Base-by-base conservation (phyloP, 1,140 invertebrate genomes). In the Lepidurus apus region DNA sequence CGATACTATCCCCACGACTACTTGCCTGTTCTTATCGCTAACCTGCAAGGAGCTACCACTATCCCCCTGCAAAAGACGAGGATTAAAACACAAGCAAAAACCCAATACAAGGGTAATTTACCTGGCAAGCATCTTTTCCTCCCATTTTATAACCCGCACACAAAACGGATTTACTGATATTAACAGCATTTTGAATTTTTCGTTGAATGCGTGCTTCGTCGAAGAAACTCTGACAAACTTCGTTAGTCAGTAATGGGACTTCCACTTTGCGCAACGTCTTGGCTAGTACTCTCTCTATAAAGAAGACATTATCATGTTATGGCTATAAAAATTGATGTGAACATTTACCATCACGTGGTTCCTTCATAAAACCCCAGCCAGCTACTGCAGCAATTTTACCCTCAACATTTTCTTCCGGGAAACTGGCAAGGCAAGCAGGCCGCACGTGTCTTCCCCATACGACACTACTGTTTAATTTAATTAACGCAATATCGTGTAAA, bases 201-300 rank as follows among this genome's bases (percentile, higher is more conserved):
- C 53, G 6, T 74, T 80, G 77, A n/a, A 74, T 80, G n/a, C 65
- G 73, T 42, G 88, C 87, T 74, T 85, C 84, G 77, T 86, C 82
- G 81, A 89, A 88, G 87, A 88, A 89, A 76, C 91, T 86, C 84
- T 95, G 93, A 83, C 94, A 96, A 75, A 94, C 89, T 81, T 92
- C 87, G 84, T 95, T 95, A 83, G 95, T 93, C 74, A 96, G 91
- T 65, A 96, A 93, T 1, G 95, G 95, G 79, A 97, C 94, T 84
- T 95, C 93, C 1, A 97, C 95, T 3, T 95, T 93, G 86, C 97
- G 95, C 42, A 97, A 86, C 0, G 94, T 96, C 83, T 95, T 94
- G 7, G 95, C 94, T 17, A 94, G 87, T 73, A 96, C 85, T 81
- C 94, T 88, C 1, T 94, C 95, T 84, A 88, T 87, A 86, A 89